These are phyloP conservation scores for Mus spicilegus DNA, from an alignment of 2,113 vertebrate genomes.

Conservation along the genomic window DNA sequence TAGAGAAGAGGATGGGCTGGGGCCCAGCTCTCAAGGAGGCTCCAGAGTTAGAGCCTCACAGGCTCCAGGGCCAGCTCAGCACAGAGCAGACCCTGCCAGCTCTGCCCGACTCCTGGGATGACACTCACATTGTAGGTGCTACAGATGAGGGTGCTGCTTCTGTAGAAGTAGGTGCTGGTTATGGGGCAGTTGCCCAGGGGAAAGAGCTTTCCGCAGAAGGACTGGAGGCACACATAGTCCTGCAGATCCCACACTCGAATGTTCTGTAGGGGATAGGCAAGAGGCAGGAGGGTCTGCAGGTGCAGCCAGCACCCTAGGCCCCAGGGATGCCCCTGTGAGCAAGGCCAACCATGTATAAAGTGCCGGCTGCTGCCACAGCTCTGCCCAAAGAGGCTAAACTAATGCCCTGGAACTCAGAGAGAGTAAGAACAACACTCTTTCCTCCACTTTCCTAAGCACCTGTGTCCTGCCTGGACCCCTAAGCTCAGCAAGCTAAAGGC, in stretches of 20 bases:
- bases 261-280: slow-evolving; percentile 49
- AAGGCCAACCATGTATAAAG: rapidly evolving
- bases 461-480: neutral
- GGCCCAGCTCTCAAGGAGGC: neutral
- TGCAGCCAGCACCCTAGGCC: neutral
- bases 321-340: neutral
- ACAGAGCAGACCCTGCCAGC: rapidly evolving
- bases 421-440: neutral
- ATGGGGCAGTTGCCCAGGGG: slow-evolving; percentile 73
- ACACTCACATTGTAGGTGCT: slow-evolving; percentile 72
- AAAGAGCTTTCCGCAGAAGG: slow-evolving; percentile 64
- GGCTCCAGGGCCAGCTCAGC: neutral
- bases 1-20: neutral
- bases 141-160: slow-evolving; percentile 46
- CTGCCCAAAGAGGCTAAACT: neutral
- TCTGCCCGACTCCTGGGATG: rapidly evolving
- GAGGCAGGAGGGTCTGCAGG: neutral
- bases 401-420: neutral
- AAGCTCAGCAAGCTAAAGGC: neutral
- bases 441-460: no score
- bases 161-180: slow-evolving; percentile 68
- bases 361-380: no score
- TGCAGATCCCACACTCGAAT: slow-evolving; percentile 75
- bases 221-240: slow-evolving; percentile 73
- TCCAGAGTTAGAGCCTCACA: neutral